These are phyloP conservation scores for Sakesphorus luctuosus DNA, from an alignment of 2,113 vertebrate genomes.

Conservation along the genomic window DNA sequence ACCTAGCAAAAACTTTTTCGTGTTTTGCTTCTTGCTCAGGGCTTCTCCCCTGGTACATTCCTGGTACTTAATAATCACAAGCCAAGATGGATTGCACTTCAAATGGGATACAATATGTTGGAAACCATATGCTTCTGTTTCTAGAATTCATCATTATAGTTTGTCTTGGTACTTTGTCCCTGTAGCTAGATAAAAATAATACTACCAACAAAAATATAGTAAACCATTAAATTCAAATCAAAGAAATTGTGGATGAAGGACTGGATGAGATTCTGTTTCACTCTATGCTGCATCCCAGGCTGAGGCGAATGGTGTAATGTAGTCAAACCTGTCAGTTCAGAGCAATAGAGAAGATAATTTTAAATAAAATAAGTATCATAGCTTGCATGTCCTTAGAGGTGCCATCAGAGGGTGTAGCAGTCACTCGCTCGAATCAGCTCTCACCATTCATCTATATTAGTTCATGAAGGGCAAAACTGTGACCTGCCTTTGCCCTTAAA, in stretches of 20 bases:
- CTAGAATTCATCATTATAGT: neutral
- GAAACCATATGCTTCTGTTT: neutral
- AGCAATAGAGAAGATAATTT: neutral
- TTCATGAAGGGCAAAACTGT: neutral
- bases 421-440: neutral
- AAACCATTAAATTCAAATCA: neutral
- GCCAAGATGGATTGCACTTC: neutral
- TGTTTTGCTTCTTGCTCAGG: neutral
- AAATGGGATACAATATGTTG: neutral
- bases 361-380: neutral
- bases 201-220: neutral
- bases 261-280: neutral
- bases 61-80: neutral
- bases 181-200: neutral
- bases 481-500: neutral
- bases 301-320: fast-evolving
- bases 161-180: neutral
- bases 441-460: neutral
- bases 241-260: neutral
- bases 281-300: neutral
- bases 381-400: neutral
- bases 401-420: neutral
- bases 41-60: fast-evolving
- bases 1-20: neutral
- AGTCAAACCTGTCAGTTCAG: neutral